Evolutionary conservation across 2,797 vertebrate genomes (phyloP).

Genomic region (Gymnopithys bicolor): DNA sequence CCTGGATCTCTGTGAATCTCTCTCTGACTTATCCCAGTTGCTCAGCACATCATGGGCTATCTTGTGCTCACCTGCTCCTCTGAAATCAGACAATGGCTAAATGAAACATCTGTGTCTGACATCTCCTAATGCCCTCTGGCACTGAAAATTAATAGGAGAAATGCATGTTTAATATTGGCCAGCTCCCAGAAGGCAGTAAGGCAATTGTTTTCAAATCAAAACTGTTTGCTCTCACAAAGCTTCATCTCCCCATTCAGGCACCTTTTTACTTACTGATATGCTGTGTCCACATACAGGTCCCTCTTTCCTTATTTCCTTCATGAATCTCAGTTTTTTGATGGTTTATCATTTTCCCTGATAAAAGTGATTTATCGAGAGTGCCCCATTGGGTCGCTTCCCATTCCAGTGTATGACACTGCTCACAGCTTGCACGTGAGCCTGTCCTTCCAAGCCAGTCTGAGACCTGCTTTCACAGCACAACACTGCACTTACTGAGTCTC

Average conservation of each 20-base stretch:
- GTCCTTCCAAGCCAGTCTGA: fast-evolving
- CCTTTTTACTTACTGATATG: background rate
- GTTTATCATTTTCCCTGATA: background rate
- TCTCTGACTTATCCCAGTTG: background rate
- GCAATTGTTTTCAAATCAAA: background rate
- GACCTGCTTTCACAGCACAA: background rate
- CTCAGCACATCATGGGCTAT: background rate
- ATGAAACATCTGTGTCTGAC: background rate
- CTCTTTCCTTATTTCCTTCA: background rate
- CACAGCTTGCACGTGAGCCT: background rate
- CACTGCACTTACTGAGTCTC: background rate
- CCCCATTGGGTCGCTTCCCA: background rate
- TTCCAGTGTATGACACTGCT: background rate
- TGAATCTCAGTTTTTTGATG: background rate
- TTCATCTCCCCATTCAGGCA: background rate
- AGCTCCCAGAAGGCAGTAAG: background rate
- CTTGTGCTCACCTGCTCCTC: background rate
- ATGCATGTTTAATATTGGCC: background rate
- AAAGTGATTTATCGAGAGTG: background rate
- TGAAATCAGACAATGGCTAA: background rate
- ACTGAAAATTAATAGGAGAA: background rate
- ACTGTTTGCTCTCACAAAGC: background rate
- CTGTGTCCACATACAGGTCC: background rate
- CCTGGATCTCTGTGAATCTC: background rate
- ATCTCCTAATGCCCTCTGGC: background rate